A percentile compares a stretch with the other conserved stretches of the same genome.
phyloP scores from a whole-genome alignment of 2,888 invertebrate species.

The Drosophila pullipes region DNA sequence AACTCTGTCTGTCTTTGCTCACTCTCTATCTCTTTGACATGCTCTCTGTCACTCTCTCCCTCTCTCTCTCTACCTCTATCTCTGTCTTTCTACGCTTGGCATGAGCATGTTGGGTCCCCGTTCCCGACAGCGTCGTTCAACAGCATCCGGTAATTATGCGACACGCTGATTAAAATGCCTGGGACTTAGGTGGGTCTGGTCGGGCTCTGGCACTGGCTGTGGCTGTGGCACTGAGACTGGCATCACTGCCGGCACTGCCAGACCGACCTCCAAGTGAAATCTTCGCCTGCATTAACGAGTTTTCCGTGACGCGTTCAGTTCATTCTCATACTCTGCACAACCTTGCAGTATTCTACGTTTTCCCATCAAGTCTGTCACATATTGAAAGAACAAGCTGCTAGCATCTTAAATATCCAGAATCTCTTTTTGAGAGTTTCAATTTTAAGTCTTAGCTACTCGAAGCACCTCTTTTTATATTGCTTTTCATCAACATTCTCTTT shows the following conservation, averaged over 20 bases:
- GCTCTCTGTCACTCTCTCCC: not conserved
- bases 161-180: conserved; percentile 85
- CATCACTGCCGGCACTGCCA: conserved; percentile 18
- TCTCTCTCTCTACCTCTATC: conserved; percentile 1
- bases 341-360: not conserved
- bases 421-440: accelerated
- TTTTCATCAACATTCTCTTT: not conserved
- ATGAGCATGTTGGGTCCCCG: conserved; percentile 43
- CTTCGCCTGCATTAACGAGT: conserved; percentile 80
- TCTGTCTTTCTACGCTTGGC: conserved; percentile 50
- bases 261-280: conserved; percentile 77
- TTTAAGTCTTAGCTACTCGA: not conserved
- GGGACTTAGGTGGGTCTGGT: conserved; percentile 77
- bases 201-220: conserved; percentile 27
- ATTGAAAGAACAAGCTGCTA: not conserved
- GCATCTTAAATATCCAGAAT: not conserved
- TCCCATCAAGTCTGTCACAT: not conserved
- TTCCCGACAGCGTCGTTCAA: conserved; percentile 64
- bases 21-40: conserved; percentile 3
- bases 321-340: conserved; percentile 34
- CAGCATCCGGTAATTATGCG: conserved; percentile 85
- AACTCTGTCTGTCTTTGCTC: not conserved
- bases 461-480: not conserved
- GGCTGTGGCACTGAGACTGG: not conserved
- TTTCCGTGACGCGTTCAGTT: conserved; percentile 77